Conservation (phyloP, 2,888 invertebrate species). For the Leptogaster cylindrica region DNA sequence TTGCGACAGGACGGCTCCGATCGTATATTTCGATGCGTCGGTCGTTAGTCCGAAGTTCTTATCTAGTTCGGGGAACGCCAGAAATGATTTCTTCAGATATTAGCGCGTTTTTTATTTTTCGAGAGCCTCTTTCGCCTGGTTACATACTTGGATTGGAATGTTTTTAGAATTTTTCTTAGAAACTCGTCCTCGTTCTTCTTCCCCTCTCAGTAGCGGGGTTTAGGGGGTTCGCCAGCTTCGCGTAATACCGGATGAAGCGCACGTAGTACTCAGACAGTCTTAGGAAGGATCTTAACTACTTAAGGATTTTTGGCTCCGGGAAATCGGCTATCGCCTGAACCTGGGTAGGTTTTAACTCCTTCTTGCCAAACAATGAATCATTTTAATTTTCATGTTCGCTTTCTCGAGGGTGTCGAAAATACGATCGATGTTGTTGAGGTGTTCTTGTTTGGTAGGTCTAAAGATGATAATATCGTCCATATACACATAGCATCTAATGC, state of each 20-base stretch:
- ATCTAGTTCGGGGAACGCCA: constrained; percentile 5
- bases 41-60: constrained; percentile 26
- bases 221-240: neutral
- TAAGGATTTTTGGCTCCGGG: neutral
- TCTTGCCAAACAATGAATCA: neutral
- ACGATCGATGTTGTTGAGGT: neutral
- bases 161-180: neutral
- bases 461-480: neutral
- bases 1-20: constrained; percentile 20
- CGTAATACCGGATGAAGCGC: neutral
- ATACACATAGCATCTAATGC: neutral
- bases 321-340: neutral
- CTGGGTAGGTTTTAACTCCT: neutral
- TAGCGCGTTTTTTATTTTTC: neutral
- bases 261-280: constrained; percentile 6
- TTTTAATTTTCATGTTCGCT: neutral
- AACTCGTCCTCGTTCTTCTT: constrained; percentile 3
- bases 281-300: constrained; percentile 2
- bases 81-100: neutral
- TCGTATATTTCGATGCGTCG: constrained; percentile 15
- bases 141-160: neutral
- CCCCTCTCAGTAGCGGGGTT: neutral
- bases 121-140: constrained; percentile 4
- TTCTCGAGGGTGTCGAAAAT: neutral
- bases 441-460: neutral